Percentiles rank a stretch among this genome's conserved stretches.
Evolutionary conservation across 1,140 invertebrate species (phyloP).

Genomic region (Ostrea denselamellosa): DNA sequence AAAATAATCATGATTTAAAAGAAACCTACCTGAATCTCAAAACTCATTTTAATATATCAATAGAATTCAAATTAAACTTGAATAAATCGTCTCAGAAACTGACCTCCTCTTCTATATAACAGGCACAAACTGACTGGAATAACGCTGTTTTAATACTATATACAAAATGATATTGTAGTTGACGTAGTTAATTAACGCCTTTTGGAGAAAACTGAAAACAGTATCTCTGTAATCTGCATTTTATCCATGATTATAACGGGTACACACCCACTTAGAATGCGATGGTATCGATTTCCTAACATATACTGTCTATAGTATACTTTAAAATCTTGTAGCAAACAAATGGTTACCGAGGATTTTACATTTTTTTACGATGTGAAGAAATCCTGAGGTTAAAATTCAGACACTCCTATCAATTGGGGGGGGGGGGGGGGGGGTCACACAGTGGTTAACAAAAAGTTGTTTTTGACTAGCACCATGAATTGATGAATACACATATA

Average conservation of each 20-base stretch:
- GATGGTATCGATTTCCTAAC: background rate
- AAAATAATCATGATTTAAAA: background rate
- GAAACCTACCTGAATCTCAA: background rate
- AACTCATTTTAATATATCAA: background rate
- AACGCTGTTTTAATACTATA: background rate
- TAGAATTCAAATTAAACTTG: background rate
- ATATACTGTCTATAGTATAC: background rate
- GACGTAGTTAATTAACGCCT: conserved; percentile 3
- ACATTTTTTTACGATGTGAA: no score
- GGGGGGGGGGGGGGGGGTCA: no score
- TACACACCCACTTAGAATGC: background rate
- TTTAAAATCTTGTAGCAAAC: no score
- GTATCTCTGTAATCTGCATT: background rate
- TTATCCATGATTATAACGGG: background rate
- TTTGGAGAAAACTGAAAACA: conserved; percentile 10
- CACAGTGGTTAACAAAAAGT: no score
- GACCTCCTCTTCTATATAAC: background rate
- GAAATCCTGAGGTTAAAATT: no score
- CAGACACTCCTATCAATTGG: no score
- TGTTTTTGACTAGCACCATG: no score
- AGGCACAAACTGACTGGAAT: background rate
- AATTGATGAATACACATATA: no score
- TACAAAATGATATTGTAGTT: background rate
- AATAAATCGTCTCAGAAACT: no score
- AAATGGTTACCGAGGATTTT: background rate